Conservation (phyloP, 2,113 vertebrate species). For the Thunnus thynnus region DNA sequence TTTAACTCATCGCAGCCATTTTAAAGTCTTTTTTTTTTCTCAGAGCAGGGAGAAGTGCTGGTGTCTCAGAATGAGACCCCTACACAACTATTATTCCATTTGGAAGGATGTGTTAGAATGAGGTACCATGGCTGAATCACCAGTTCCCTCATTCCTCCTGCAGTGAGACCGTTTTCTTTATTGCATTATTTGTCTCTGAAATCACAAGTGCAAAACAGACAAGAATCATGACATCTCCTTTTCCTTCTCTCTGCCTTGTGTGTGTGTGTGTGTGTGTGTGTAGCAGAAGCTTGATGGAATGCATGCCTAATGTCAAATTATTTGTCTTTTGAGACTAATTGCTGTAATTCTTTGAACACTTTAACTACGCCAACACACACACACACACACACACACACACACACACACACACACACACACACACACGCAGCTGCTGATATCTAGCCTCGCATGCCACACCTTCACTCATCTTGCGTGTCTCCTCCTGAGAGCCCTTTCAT, state of each 20-base stretch:
- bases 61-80: background rate
- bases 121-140: slow-evolving; percentile 13
- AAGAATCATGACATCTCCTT: background rate
- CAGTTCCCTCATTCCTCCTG: slow-evolving; percentile 14
- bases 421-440: background rate
- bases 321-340: slow-evolving; percentile 6
- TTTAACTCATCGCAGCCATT: background rate
- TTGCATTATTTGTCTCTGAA: slow-evolving; percentile 14
- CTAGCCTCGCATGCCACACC: background rate
- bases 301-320: slow-evolving; percentile 2
- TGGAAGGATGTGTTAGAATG: slow-evolving; percentile 14
- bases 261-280: background rate
- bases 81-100: slow-evolving; percentile 7
- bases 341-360: slow-evolving; percentile 7
- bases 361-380: background rate
- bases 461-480: background rate
- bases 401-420: background rate
- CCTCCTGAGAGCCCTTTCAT: slow-evolving; percentile 4
- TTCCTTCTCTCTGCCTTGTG: background rate
- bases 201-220: background rate
- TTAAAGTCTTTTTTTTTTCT: background rate
- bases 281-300: background rate
- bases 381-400: background rate
- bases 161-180: slow-evolving; percentile 5
- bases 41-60: background rate